Evolutionary conservation across 2,113 vertebrate genomes (phyloP), one percentile per base, ranked within the genome.

Genomic region (Marmota flaviventris): DNA sequence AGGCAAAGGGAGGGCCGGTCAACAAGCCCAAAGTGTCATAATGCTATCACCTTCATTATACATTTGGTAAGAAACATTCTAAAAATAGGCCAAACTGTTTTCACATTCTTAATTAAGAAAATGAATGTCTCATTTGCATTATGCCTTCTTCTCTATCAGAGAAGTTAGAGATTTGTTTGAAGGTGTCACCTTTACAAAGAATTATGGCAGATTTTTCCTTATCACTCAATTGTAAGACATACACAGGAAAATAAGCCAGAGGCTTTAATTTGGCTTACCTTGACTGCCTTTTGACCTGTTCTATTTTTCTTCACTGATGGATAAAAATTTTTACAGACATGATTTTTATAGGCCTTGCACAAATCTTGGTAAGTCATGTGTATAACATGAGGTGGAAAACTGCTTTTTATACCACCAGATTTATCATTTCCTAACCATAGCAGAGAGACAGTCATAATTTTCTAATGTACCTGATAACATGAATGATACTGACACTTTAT

Each of bases 231-330:
- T 89, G n/a, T 89, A 96, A 42, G 85, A 81, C 51, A 63, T 61
- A 75, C 79, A 27, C 39, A 91, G 56, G 89, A 95, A 76, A 96
- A 89, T 69, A 97, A 98, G 85, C 75, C 85, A 89, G 78, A 53
- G 70, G 53, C 79, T 96, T 95, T 97, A 72, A 96, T 95, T 90
- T 92, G 79, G 42, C 77, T 95, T 89, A 95, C 94, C 29, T 94
- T 93, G 93, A 93, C 63, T 97, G 85, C 78, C 92, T 95, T 97
- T 90, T 96, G 95, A 93, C 75, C 83, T 94, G 63, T 92, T 96
- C 56, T 61, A 5, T 91, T 97, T 96, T 93, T 91, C 88, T 97
- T 94, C 88, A 91, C 51, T 94, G 72, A 82, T 65, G 45, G 42
- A 79, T 92, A 91, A 81, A 7, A n/a, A 24, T 69, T 96, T 94